Evolutionary conservation across 1,140 invertebrate species (phyloP).

Genomic region (fruit fly (Drosophila melanogaster)): Release_6_plus_ISO1_MT NT_033779.5:7542001-7542500

Average conservation of each 20-base stretch:
- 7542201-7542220: conserved; percentile 59
- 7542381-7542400: conserved; percentile 13
- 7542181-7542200: conserved; percentile 43
- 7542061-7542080: conserved; percentile 57
- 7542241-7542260: conserved; percentile 48
- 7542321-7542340: conserved; percentile 4
- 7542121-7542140: conserved; percentile 14
- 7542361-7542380: background rate
- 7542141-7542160: conserved; percentile 38
- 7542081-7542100: conserved; percentile 38
- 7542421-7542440: conserved; percentile 1
- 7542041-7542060: conserved; percentile 49
- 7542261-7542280: conserved; percentile 11
- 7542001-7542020: conserved; percentile 31
- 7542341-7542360: conserved; percentile 14
- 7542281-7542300: conserved; percentile 27
- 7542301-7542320: conserved; percentile 11
- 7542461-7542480: conserved; percentile 7
- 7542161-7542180: conserved; percentile 45
- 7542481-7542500: conserved; percentile 16
- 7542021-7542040: conserved; percentile 21
- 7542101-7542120: conserved; percentile 54
- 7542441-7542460: conserved; percentile 18
- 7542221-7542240: conserved; percentile 62
- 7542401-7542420: conserved; percentile 1